Base-by-base conservation (phyloP, 2,888 invertebrate genomes). In the Epirrhoe tristata region DNA sequence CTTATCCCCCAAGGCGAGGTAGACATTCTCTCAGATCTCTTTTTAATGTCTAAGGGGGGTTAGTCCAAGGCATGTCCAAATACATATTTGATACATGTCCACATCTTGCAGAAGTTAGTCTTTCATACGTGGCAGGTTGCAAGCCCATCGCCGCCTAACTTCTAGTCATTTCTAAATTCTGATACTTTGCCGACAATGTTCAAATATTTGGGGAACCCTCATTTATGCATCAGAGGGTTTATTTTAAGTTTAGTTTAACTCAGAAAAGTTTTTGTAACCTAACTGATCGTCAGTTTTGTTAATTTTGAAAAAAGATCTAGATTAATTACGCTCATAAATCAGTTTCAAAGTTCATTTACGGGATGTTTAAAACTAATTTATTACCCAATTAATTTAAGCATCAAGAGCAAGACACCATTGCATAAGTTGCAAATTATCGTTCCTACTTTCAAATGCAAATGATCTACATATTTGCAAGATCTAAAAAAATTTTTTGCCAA, bases 391-490 rank as follows among this genome's bases (percentile, higher is more conserved):
- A 57, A 61, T 53, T 51, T 51, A 46, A 36, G 51, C 46, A 36
- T 31, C 56, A 16, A 36, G 53, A 36, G 31, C 7, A 16, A 53
- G 36, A 53, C 32, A 34, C 46, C 34, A 58, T 67, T 67, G 51
- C 66, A 63, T 59, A 63, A 67, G 48, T 31, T 52, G 51, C 56
- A 31, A 34, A 63, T 53, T 64, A 43, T 52, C 16, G 24, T 31
- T 32, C 10, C 43, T 55, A 63, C 58, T 67, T 63, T 67, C 60
- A 63, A 67, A 67, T 67, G 63, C 53, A 67, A 59, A 67, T 63
- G 53, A 59, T 65, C 59, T 53, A 24, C 24, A 24, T 24, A 57
- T 60, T 66, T 66, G 39, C 24, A 39, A 24, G 55, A 65, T 36
- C 17, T 51, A 56, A n/a, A 59, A 36, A 52, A 52, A 52, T 52